These are phyloP conservation scores for Hirundo rustica DNA, from an alignment of 2,797 vertebrate species.

Conservation along the genomic window DNA sequence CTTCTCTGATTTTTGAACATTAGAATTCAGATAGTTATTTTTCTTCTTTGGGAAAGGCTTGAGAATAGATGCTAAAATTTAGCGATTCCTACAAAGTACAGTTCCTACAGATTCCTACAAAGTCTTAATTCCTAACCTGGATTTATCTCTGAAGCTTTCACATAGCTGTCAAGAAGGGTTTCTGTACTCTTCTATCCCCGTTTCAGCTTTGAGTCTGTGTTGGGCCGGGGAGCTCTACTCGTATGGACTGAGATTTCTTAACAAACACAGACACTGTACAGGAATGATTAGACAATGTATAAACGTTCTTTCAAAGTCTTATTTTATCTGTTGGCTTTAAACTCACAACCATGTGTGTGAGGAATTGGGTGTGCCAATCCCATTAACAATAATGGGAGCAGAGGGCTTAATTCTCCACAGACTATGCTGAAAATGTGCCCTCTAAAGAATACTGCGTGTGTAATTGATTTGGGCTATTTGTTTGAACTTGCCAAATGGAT, in stretches of 20 bases:
- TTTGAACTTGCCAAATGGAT: constrained; percentile 77
- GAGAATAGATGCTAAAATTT: not conserved
- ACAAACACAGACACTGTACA: not conserved
- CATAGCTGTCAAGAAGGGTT: not conserved
- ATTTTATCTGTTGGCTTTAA: constrained; percentile 43
- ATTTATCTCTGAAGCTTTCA: constrained; percentile 13
- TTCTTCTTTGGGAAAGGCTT: not conserved
- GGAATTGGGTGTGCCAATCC: constrained; percentile 52
- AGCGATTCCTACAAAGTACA: not conserved
- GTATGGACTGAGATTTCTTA: not conserved
- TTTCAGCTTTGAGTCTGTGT: not conserved
- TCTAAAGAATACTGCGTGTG: constrained; percentile 34
- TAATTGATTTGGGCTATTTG: constrained; percentile 75
- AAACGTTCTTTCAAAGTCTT: constrained; percentile 26
- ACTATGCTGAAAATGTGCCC: constrained; percentile 62
- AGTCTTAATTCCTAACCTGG: not conserved
- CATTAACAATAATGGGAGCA: constrained; percentile 52
- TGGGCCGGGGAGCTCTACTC: not conserved
- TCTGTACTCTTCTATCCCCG: not conserved
- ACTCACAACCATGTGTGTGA: not conserved
- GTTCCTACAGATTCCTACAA: not conserved
- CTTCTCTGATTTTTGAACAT: not conserved
- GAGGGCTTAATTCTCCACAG: constrained; percentile 42
- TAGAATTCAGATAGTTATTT: not conserved
- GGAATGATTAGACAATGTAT: constrained; percentile 29